These are phyloP conservation scores for Fratercula arctica DNA, from an alignment of 2,797 vertebrate species.

Conservation along the genomic window DNA sequence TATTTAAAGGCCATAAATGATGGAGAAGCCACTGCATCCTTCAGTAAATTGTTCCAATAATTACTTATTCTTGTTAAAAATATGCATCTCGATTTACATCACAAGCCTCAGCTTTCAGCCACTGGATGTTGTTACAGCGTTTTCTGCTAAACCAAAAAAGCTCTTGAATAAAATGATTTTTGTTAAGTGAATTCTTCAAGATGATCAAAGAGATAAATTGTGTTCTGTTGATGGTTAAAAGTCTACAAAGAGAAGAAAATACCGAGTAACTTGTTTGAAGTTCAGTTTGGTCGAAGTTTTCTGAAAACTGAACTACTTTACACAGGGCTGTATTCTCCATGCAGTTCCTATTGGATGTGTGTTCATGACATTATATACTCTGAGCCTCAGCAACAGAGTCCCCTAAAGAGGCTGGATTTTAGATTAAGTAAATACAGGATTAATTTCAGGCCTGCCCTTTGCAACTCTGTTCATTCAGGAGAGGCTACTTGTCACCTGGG, in stretches of 20 bases:
- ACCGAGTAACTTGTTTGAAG: neutral
- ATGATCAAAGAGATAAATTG: conserved; percentile 1
- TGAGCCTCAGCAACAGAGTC: neutral
- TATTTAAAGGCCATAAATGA: neutral
- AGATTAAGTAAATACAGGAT: neutral
- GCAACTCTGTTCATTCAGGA: neutral
- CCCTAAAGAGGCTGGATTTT: neutral
- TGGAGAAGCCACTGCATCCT: neutral
- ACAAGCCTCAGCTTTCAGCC: neutral
- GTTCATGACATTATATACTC: neutral
- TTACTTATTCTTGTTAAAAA: neutral
- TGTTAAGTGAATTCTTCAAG: conserved; percentile 11
- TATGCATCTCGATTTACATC: neutral
- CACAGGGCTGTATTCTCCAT: neutral
- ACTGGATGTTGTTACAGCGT: neutral
- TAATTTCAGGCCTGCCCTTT: neutral
- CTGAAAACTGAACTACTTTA: neutral
- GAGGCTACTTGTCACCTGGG: neutral
- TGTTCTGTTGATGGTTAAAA: neutral
- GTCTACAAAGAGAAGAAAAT: neutral
- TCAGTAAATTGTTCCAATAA: neutral
- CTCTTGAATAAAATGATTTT: neutral
- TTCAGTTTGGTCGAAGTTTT: neutral
- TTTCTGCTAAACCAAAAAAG: conserved; percentile 2
- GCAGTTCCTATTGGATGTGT: neutral